Conservation (phyloP, 2,113 vertebrate genomes). For the Amazona vittata region DNA sequence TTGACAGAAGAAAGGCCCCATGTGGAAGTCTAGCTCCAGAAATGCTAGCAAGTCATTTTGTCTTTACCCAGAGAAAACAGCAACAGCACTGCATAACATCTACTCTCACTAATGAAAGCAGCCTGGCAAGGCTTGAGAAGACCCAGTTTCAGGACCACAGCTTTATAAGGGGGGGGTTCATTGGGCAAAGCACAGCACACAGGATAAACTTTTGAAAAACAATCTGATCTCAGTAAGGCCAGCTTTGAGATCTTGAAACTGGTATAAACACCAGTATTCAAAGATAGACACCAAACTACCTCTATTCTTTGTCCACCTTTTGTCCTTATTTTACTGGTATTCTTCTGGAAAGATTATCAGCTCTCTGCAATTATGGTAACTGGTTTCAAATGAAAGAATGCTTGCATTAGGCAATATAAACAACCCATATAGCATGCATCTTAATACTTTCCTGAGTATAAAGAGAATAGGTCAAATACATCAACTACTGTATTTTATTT, state of each 20-base stretch:
- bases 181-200: neutral
- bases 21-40: neutral
- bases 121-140: neutral
- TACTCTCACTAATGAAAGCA: conserved; percentile 41
- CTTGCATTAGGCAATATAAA: conserved; percentile 38
- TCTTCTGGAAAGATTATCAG: neutral
- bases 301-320: neutral
- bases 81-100: neutral
- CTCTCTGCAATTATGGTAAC: neutral
- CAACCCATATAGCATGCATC: neutral
- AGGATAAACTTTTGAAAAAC: neutral
- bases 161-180: neutral
- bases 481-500: neutral
- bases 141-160: neutral
- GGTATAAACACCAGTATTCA: neutral
- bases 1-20: neutral
- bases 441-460: neutral
- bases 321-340: neutral
- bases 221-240: neutral
- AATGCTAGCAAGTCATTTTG: neutral
- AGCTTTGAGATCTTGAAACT: neutral
- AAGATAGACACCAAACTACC: neutral
- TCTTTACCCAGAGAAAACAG: neutral
- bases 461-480: neutral
- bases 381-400: conserved; percentile 1